Base-by-base conservation (phyloP, 2,888 invertebrate genomes). In the Cartodere bifasciata region DNA sequence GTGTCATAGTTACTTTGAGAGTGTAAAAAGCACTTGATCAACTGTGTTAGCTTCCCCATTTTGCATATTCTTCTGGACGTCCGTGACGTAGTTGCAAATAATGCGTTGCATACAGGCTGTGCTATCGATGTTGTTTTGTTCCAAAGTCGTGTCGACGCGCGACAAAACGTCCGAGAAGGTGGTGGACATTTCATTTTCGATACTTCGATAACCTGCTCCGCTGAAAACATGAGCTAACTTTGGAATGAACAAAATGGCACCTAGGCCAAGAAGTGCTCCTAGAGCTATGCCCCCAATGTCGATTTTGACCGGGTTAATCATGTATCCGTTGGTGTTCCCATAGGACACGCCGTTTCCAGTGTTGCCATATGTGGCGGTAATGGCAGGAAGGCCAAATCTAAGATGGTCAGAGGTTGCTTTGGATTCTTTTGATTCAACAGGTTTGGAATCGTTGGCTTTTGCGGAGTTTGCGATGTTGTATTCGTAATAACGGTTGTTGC, bases 271-370 rank as follows among this genome's bases (percentile, higher is more conserved):
- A 2, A 85, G 67, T 2, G 84, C 82, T 1, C 86, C 86, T 13
- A 86, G 60, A 4, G 85, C 70, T 5, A 86, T 73, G 1, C 85
- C 86, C 4, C 85, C 86, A 1, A 86, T 63, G 48, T 86, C 86
- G 29, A 86, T 72, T 61, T 83, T 85, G 36, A 81, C 64, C 0
- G 84, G 82, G 2, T 74, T 74, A 43, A 82, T 79, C 9, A 73
- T 58, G 25, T 54, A 51, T 3, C 62, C 62, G 10, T 58, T 57
- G 9, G 56, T 58, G 23, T 53, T 54, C 16, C 60, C 58, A 42
- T 63, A 64, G 10, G 21, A 5, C 16, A 42, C 41, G 3, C 49
- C 47, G 29, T 27, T 40, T 25, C 66, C 67, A 6, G 65, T 64
- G 29, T 58, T 63, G 7, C 70, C 71, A 40, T 64, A 72, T 1